Evolutionary conservation across 2,113 vertebrate species (phyloP).

Genomic region (Merops nubicus): DNA sequence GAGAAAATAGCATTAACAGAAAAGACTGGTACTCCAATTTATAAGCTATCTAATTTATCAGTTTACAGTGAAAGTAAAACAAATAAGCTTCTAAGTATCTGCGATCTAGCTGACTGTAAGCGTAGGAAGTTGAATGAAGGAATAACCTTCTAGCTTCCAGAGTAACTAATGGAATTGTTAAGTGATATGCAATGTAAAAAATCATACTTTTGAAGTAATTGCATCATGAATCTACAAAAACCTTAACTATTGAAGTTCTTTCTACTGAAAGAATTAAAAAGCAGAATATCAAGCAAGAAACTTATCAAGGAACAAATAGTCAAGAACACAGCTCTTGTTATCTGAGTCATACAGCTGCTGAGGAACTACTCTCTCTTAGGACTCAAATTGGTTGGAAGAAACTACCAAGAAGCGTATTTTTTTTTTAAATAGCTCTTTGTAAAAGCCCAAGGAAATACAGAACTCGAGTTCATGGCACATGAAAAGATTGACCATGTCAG

Average conservation of each 20-base stretch:
- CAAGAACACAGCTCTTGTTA: neutral
- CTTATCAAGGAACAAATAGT: neutral
- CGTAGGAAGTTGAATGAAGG: neutral
- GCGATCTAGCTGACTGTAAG: neutral
- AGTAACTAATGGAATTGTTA: neutral
- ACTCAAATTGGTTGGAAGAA: neutral
- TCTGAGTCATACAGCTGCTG: neutral
- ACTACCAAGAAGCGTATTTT: neutral
- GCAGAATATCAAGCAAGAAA: neutral
- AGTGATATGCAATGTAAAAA: neutral
- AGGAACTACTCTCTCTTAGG: neutral
- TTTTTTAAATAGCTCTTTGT: neutral
- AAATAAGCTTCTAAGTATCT: neutral
- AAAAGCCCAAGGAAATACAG: neutral
- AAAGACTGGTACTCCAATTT: neutral
- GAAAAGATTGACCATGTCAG: neutral
- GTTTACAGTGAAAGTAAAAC: neutral
- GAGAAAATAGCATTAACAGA: neutral
- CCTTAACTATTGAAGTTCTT: neutral
- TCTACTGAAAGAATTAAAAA: neutral
- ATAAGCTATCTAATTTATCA: neutral
- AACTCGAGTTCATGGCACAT: neutral
- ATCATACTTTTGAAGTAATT: neutral
- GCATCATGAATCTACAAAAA: neutral
- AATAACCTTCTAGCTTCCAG: neutral